Percentiles rank a stretch among this genome's conserved stretches.
Evolutionary conservation across 64 coral and sea anemone species (phyloP).

Genomic region (Stichodactyla mertensii): DNA sequence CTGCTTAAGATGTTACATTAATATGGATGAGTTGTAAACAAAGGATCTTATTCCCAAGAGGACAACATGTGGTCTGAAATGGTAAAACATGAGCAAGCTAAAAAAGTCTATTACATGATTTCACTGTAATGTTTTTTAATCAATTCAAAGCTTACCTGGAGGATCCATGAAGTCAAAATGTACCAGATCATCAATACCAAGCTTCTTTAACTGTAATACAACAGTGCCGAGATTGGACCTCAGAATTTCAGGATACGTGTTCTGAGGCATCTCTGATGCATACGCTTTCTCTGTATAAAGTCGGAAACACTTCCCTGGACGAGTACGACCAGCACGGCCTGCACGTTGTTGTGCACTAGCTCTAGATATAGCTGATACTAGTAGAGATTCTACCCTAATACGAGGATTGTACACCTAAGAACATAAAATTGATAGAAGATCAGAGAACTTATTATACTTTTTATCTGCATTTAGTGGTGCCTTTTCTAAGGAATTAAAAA

Average conservation of each 20-base stretch:
- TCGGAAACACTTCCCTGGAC: conserved; percentile 93
- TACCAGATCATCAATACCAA: conserved; percentile 97
- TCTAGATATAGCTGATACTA: conserved; percentile 97
- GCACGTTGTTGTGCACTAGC: conserved; percentile 95
- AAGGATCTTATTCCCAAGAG: no score
- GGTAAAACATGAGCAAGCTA: no score
- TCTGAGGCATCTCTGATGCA: conserved; percentile 91
- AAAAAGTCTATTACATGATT: no score
- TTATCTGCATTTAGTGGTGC: no score
- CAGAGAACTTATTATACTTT: background rate
- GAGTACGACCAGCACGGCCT: conserved; percentile 91
- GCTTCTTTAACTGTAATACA: conserved; percentile 89
- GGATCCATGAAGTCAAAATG: conserved; percentile 99
- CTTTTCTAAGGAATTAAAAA: no score
- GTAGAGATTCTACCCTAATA: conserved; percentile 88
- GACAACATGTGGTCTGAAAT: no score
- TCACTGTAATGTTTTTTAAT: background rate
- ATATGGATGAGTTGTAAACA: no score
- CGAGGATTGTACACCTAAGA: conserved; percentile 94
- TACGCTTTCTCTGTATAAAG: conserved; percentile 99
- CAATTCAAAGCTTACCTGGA: conserved; percentile 51
- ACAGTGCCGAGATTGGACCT: conserved; percentile 98
- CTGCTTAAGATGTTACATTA: no score
- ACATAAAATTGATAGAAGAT: background rate
- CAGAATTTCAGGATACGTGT: conserved; percentile 95